phyloP scores from a whole-genome alignment of 2,113 vertebrate genomes.

The Centrocercus urophasianus region DNA sequence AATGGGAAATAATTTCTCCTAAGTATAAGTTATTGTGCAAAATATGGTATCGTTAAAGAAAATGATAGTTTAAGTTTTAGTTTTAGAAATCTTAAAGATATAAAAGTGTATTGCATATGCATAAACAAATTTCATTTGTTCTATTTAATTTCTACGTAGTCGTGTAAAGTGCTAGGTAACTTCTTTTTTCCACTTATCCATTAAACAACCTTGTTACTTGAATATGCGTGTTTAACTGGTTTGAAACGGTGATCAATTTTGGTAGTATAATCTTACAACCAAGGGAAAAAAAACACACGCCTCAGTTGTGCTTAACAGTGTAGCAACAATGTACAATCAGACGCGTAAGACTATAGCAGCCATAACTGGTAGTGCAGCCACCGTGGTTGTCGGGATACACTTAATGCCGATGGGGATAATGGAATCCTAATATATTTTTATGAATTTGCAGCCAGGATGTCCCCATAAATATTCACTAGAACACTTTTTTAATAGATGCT shows the following conservation, averaged over 20 bases:
- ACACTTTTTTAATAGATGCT: conserved; percentile 48
- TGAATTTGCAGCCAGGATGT: conserved; percentile 47
- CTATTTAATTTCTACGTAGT: conserved; percentile 85
- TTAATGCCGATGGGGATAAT: conserved; percentile 34
- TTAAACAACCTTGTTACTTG: conserved; percentile 82
- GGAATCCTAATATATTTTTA: conserved; percentile 56
- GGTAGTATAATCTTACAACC: conserved; percentile 54
- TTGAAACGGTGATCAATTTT: conserved; percentile 66
- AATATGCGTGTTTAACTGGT: conserved; percentile 79
- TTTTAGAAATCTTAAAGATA: conserved; percentile 82
- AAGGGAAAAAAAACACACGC: conserved; percentile 47
- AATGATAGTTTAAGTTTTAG: conserved; percentile 83
- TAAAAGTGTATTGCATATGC: conserved; percentile 81
- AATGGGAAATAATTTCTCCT: conserved; percentile 78
- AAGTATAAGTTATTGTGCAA: conserved; percentile 87
- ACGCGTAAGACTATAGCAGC: conserved; percentile 48
- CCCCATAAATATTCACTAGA: conserved; percentile 44
- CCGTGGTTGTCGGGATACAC: background rate
- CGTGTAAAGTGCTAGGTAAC: conserved; percentile 78
- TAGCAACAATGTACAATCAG: conserved; percentile 45
- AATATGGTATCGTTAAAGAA: conserved; percentile 79
- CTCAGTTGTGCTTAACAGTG: conserved; percentile 50
- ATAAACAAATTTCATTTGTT: conserved; percentile 81
- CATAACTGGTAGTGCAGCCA: conserved; percentile 29
- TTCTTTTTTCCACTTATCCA: conserved; percentile 68